Evolutionary conservation across 2,113 vertebrate species (phyloP), one percentile per base, ranked within the genome.

Genomic region (Murina feae): DNA sequence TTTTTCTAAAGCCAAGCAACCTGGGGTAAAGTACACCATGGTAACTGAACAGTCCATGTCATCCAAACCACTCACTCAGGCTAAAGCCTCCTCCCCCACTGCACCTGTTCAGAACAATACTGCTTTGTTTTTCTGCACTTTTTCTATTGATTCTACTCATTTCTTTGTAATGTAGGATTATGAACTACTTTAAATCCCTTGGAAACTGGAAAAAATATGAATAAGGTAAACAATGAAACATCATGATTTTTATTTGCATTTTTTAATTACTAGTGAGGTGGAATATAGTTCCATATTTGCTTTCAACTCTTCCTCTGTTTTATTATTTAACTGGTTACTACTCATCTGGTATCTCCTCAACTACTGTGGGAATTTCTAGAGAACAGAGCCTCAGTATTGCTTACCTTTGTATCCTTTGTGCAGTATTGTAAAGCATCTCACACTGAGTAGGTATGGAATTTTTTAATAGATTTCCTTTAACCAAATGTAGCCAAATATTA

Each of bases 191-290:
- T 65, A 86, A 90, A 55, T 76, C 30, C 90, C 37, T 74, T 21
- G 75, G 65, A 90, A 71, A 72, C 63, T 83, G 75, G 79, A 35
- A 89, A 95, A 51, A 35, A 55, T 28, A 55, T 65, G 65, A 89
- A 63, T 39, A 83, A 92, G 25, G 21, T 84, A 83, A 78, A 88
- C 14, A 72, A 21, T 39, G 44, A 66, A 53, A 49, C 44, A 83
- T 35, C 9, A 12, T 44, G 37, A 63, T 42, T 90, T 96, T 92
- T 79, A 85, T 93, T 94, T 86, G 55, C 51, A 66, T 35, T n/a
- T 95, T 92, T 86, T 2, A 30, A 83, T 91, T 80, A 55, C 80
- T 37, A 91, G 84, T 32, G 76, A 78, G 20, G 47, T 35, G 63
- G 76, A 87, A 69, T 8, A 37, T n/a, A 75, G 74, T 94, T 86